Evolutionary conservation across 64 coral and sea anemone genomes (phyloP), one percentile per base, ranked within the genome.

Genomic region (Platygyra sinensis): DNA sequence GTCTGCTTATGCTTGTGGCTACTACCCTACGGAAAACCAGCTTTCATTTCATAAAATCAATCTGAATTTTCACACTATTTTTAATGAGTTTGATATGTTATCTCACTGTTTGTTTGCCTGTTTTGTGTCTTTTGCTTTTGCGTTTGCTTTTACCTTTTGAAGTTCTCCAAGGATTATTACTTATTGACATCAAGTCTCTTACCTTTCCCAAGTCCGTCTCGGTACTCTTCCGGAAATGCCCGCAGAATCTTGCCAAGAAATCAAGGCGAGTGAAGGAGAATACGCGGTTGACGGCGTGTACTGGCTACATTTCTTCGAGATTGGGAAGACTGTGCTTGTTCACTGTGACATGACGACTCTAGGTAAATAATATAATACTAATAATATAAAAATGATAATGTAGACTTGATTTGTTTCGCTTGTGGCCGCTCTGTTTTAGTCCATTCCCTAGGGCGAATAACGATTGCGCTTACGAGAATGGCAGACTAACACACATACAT

Each of bases 261-360:
- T 81, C 16, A 81, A 81, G 10, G 57, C 28, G 13, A 81, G 79
- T 36, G 79, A 81, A 81, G 79, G 30, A 64, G 27, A 81, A 11
- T 30, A 30, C 14, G 59, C 59, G 2, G 59, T 62, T 4, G 62
- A 55, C 55, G 14, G 29, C 1, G 64, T 63, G 25, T 62, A 81
- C 28, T 81, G 79, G 79, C 18, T 81, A 5, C 15, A 29, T 63
- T 33, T 30, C 7, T 12, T 62, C 3, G 20, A 81, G 33, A 57
- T 59, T 63, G 79, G 55, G 4, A 81, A 62, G 52, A 17, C 30
- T 81, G 29, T 81, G 1, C 29, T 81, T 10, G 79, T 29, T 20
- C 19, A 62, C 30, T 81, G 79, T 36, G 55, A 81, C 27, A 81
- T 81, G 79, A 12, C 62, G 1, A 81, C 79, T 8, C 57, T 22